Conservation (phyloP, 1,140 invertebrate genomes). For the Pseudomyrmex pallidus region DNA sequence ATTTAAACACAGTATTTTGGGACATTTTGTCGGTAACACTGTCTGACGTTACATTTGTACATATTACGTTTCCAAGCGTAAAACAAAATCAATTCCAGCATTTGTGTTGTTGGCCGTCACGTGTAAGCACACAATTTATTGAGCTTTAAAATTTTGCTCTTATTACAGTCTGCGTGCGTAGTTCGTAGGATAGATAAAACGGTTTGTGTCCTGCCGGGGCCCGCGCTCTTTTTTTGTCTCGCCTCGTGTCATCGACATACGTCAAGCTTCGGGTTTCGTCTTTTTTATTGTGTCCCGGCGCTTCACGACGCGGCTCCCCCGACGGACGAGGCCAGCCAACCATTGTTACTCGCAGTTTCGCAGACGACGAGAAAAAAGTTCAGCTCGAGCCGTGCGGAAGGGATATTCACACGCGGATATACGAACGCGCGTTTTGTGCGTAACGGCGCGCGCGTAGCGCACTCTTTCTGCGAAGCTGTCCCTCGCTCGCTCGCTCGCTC, state of each 20-base stretch:
- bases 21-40: no score
- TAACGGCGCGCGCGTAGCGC: no score
- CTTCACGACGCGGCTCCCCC: slow-evolving; percentile 7
- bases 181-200: slow-evolving; percentile 15
- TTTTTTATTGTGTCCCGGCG: slow-evolving; percentile 36
- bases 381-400: slow-evolving; percentile 32
- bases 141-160: slow-evolving; percentile 10
- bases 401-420: background rate
- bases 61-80: no score
- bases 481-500: slow-evolving; percentile 13
- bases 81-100: background rate
- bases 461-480: slow-evolving; percentile 11
- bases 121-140: background rate
- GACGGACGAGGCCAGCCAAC: slow-evolving; percentile 33
- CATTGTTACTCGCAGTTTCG: slow-evolving; percentile 40
- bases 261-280: slow-evolving; percentile 36
- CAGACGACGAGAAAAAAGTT: slow-evolving; percentile 25
- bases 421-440: background rate
- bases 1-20: no score
- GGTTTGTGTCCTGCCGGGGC: background rate
- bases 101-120: background rate
- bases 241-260: slow-evolving; percentile 43
- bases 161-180: slow-evolving; percentile 1
- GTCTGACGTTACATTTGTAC: no score
- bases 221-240: slow-evolving; percentile 2